Conservation (phyloP, 2,888 invertebrate species). For the Hylaea fasciaria region DNA sequence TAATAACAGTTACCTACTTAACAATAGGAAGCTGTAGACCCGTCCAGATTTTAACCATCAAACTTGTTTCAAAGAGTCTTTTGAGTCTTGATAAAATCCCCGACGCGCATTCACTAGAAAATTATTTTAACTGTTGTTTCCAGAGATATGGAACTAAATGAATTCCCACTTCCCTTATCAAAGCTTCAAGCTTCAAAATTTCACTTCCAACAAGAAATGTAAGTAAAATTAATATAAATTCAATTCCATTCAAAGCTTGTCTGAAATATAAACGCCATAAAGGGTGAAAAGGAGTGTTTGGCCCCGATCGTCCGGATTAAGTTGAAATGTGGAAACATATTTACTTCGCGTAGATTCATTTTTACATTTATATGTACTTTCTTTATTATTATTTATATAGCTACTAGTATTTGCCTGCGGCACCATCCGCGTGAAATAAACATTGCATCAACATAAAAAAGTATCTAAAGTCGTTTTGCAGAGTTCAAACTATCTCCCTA, state of each 20-base stretch:
- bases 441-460: no score
- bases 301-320: conserved; percentile 16
- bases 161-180: conserved; percentile 27
- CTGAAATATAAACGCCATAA: conserved; percentile 19
- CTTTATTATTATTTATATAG: background rate
- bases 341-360: background rate
- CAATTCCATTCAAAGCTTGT: conserved; percentile 20
- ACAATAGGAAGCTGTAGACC: conserved; percentile 10
- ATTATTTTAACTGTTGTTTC: conserved; percentile 24
- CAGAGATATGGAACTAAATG: conserved; percentile 26
- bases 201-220: conserved; percentile 22
- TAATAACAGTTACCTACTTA: background rate
- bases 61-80: conserved; percentile 27
- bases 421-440: no score
- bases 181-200: conserved; percentile 26
- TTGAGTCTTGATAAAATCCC: conserved; percentile 21
- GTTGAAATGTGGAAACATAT: conserved; percentile 11
- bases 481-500: no score
- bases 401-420: no score
- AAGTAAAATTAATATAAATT: conserved; percentile 31
- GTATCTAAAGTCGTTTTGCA: no score
- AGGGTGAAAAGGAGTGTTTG: conserved; percentile 10
- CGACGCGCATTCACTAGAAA: conserved; percentile 19
- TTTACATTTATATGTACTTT: background rate
- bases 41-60: conserved; percentile 16